Conservation (phyloP, 2,888 invertebrate genomes). For the Himalopsyche kuldschensis region DNA sequence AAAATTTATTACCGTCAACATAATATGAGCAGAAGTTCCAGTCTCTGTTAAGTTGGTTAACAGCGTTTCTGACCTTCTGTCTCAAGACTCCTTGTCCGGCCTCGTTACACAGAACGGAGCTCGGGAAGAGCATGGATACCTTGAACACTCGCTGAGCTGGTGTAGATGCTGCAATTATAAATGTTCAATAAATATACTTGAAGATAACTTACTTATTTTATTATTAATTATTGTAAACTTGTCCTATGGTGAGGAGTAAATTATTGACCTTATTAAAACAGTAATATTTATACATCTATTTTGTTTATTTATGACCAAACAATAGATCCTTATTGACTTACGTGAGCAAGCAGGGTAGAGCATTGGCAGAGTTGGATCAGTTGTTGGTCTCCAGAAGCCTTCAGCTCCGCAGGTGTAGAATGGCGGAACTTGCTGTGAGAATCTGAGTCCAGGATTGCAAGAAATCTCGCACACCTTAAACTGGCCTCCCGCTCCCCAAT, state of each 20-base stretch:
- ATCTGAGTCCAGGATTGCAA: conserved; percentile 82
- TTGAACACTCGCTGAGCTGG: conserved; percentile 95
- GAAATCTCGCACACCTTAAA: conserved; percentile 93
- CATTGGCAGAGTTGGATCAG: conserved; percentile 75
- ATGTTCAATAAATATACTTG: neutral
- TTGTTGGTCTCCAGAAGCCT: conserved; percentile 94
- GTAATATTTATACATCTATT: neutral
- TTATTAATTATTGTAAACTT: no score
- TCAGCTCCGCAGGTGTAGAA: conserved; percentile 98
- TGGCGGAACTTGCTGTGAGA: conserved; percentile 91
- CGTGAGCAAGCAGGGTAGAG: conserved; percentile 92
- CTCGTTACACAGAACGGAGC: conserved; percentile 93
- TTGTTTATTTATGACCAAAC: no score
- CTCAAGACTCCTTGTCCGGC: conserved; percentile 91
- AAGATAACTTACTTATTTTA: no score
- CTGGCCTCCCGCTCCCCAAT: conserved; percentile 95
- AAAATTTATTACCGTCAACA: conserved; percentile 67
- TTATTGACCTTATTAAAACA: no score
- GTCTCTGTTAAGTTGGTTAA: conserved; percentile 88
- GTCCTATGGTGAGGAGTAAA: no score
- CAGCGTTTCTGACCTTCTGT: conserved; percentile 85
- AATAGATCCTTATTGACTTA: conserved; percentile 50
- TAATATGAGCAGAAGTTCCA: conserved; percentile 97
- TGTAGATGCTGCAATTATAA: conserved; percentile 66
- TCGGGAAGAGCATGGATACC: conserved; percentile 92